Conservation (phyloP, 2,888 invertebrate species). For the Xestia ashworthii region DNA sequence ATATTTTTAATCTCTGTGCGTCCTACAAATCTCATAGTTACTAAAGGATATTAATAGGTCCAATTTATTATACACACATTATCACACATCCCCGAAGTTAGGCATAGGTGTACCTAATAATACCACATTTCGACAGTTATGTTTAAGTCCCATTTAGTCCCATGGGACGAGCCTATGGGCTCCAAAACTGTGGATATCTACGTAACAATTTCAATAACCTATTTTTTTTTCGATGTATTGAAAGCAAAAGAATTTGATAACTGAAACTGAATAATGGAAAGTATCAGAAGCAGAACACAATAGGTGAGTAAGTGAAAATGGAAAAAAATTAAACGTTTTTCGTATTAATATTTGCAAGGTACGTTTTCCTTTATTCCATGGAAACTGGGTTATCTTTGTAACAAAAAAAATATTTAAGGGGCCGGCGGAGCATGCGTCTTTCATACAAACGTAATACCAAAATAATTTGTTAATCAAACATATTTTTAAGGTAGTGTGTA, state of each 20-base stretch:
- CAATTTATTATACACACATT: background rate
- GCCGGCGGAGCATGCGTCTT: no score
- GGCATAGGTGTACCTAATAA: no score
- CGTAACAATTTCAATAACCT: background rate
- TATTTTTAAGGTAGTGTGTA: no score
- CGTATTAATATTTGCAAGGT: constrained; percentile 2
- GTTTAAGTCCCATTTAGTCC: no score
- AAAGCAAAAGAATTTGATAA: background rate
- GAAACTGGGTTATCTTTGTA: background rate
- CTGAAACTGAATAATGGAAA: constrained; percentile 2
- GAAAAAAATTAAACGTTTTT: background rate
- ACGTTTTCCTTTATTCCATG: background rate
- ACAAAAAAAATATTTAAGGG: background rate
- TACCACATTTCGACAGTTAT: no score
- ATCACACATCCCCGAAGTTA: no score
- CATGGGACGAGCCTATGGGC: no score
- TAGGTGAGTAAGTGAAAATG: background rate
- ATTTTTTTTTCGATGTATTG: background rate
- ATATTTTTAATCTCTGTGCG: constrained; percentile 15
- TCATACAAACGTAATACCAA: no score
- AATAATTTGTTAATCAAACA: no score
- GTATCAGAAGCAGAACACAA: background rate
- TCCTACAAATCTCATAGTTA: background rate
- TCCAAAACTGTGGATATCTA: no score
- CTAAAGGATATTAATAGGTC: background rate